A percentile compares a stretch with the other conserved stretches of the same genome.
Evolutionary conservation across 2,113 vertebrate species (phyloP).

Genomic region (Hydropotes inermis): DNA sequence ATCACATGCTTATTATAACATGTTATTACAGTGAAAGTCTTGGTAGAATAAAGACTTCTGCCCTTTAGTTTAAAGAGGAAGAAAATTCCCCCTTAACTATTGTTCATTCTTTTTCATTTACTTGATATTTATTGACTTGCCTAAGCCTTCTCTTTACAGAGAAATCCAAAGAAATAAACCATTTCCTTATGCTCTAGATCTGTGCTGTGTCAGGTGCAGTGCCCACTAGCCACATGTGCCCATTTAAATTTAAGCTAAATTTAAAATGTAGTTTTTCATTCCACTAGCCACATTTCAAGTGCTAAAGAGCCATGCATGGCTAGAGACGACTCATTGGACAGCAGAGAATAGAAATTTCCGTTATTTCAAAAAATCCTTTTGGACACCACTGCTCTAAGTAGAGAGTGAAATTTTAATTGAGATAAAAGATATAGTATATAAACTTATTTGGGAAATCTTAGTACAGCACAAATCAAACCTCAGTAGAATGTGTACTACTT

Average conservation of each 20-base stretch:
- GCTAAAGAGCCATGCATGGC: neutral
- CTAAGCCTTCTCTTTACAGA: neutral
- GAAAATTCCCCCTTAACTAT: neutral
- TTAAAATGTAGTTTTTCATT: neutral
- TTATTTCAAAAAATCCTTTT: neutral
- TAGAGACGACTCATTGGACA: neutral
- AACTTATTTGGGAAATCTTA: neutral
- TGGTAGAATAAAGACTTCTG: neutral
- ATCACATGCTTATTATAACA: neutral
- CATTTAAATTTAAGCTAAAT: slow-evolving; percentile 19
- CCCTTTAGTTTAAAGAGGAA: neutral
- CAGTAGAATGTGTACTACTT: neutral
- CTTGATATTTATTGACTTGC: neutral
- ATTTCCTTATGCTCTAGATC: neutral
- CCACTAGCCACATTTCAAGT: neutral
- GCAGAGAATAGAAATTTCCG: neutral
- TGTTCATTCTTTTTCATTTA: slow-evolving; percentile 9
- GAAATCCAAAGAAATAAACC: neutral
- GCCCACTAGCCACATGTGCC: neutral
- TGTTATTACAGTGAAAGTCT: neutral
- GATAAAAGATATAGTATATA: neutral
- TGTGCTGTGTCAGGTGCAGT: neutral
- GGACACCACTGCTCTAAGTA: neutral
- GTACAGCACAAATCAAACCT: neutral
- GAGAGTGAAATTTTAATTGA: slow-evolving; percentile 6